Conservation (phyloP, 2,888 invertebrate species). For the Portevinia maculata region DNA sequence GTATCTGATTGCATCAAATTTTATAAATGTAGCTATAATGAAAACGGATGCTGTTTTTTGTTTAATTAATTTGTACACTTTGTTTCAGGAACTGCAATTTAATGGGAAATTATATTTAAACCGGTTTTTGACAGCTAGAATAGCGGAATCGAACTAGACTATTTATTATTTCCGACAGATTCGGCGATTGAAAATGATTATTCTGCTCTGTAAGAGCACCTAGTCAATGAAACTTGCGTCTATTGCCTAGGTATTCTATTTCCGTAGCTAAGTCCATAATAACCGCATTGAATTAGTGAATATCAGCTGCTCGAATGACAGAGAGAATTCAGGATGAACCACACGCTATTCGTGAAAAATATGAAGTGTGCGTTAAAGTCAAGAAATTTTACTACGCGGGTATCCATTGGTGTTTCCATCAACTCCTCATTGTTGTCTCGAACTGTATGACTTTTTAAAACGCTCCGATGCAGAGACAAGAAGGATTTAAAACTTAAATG, state of each 20-base stretch:
- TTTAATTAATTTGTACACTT: conserved; percentile 15
- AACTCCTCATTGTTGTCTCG: neutral
- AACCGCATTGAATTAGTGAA: neutral
- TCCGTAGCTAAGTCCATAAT: neutral
- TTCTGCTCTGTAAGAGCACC: neutral
- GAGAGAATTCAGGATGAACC: neutral
- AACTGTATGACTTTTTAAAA: neutral
- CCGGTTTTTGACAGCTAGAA: neutral
- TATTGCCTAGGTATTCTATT: conserved; percentile 10
- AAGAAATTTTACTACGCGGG: too few species aligned
- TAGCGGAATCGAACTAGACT: neutral
- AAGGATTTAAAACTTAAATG: neutral
- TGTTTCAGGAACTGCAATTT: conserved; percentile 2
- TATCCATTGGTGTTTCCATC: neutral
- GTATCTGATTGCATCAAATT: neutral
- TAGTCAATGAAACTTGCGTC: too few species aligned
- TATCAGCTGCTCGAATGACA: neutral
- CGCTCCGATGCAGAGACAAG: neutral
- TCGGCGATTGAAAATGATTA: neutral
- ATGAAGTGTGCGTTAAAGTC: neutral
- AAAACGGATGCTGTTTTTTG: conserved; percentile 21
- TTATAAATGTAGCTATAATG: neutral
- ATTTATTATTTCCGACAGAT: neutral
- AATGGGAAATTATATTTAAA: neutral
- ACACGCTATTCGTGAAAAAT: neutral